phyloP scores from a whole-genome alignment of 1,140 invertebrate genomes.

The Formica selysi region DNA sequence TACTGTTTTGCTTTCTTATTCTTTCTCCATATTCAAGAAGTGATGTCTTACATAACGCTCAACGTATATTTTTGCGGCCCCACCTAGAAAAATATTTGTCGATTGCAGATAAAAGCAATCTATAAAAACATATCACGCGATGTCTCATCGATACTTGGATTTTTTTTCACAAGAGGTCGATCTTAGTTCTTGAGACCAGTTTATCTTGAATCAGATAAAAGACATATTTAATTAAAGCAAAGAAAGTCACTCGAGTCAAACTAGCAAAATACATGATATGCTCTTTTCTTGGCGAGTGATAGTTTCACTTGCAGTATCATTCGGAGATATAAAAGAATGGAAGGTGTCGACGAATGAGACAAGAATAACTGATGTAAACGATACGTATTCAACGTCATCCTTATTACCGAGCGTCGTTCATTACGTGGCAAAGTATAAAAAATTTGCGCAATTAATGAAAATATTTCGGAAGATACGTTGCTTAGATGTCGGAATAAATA shows the following conservation, averaged over 20 bases:
- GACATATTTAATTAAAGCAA: neutral
- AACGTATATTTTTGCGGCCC: constrained; percentile 28
- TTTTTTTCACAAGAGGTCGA: neutral
- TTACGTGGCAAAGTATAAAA: neutral
- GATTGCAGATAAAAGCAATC: constrained; percentile 32
- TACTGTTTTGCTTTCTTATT: constrained; percentile 24
- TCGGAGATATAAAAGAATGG: constrained; percentile 14
- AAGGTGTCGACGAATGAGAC: constrained; percentile 25
- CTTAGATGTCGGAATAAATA: constrained; percentile 11
- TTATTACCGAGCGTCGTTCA: constrained; percentile 3
- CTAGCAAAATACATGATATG: constrained; percentile 39
- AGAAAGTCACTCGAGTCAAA: neutral
- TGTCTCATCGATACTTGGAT: constrained; percentile 13
- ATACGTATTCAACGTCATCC: constrained; percentile 63
- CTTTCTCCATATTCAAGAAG: neutral
- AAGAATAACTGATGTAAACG: constrained; percentile 70
- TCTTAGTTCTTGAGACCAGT: neutral
- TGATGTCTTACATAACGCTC: constrained; percentile 19
- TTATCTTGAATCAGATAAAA: neutral
- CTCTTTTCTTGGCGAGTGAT: constrained; percentile 46
- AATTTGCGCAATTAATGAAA: constrained; percentile 31
- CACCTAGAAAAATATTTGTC: constrained; percentile 43
- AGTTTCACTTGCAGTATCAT: constrained; percentile 60
- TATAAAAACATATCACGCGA: constrained; percentile 19
- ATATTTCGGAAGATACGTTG: neutral